Evolutionary conservation across 2,797 vertebrate genomes (phyloP), one percentile per base, ranked within the genome.

Genomic region (Cyprinella venusta): DNA sequence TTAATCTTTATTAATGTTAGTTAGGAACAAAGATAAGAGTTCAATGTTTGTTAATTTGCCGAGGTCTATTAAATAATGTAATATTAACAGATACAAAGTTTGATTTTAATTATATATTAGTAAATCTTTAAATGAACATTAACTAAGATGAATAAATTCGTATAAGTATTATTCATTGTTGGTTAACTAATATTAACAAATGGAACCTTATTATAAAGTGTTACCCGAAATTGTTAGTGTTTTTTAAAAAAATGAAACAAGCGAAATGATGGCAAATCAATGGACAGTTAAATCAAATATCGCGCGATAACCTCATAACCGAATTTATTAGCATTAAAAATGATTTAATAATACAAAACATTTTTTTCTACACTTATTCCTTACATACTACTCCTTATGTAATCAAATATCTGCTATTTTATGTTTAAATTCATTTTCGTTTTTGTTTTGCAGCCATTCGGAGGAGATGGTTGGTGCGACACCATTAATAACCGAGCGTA

Each of bases 401-500:
- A 52, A 50, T 26, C 70, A 33, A 26, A 72, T 30, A 24, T 52
- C 8, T 52, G 48, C 5, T 36, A 10, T 54, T 75, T 74, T 36
- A 26, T 13, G 2, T 45, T 30, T 19, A 71, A 72, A 59, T 15
- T 0, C 8, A 10, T 16, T 16, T 16, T 54, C 15, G 18, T 16
- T 59, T 76, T 56, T 72, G 71, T 70, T 88, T 45, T 63, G 48
- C 83, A 99, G 98, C 98, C 98, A 78, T 99, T 99, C 88, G 96
- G 95, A 90, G 97, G 96, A 48, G 98, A 99, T 0, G 97, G 96
- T 75, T 99, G 98, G 98, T 99, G 98, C 52, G 98, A 99, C 90
- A 98, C 97, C 75, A 97, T 97, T 93, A 99, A 99, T 92, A 99
- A 99, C 91, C 90, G 98, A 54, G 98, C 98, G 0, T 99, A 98